A percentile compares a stretch with the other conserved stretches of the same genome.
Conservation (phyloP, 2,113 vertebrate species). For the Enhydra lutris region DNA sequence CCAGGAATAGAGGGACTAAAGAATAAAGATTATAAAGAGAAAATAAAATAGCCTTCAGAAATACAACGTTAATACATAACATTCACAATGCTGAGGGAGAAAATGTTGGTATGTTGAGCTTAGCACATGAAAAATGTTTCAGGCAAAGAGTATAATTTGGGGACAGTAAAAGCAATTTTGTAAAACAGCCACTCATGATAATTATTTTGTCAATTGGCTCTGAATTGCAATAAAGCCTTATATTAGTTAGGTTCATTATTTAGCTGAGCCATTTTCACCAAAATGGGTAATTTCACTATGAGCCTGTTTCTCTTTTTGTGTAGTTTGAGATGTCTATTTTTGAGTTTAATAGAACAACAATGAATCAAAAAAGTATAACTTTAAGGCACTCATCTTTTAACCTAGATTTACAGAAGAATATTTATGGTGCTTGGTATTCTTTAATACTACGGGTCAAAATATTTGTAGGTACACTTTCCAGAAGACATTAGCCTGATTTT, state of each 20-base stretch:
- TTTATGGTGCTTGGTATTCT: background rate
- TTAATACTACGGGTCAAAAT: slow-evolving; percentile 2
- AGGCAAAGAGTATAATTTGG: background rate
- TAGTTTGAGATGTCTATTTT: background rate
- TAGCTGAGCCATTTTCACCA: background rate
- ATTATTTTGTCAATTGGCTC: background rate
- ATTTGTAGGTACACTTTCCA: background rate
- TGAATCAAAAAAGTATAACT: background rate
- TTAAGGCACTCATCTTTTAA: background rate
- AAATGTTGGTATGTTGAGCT: background rate
- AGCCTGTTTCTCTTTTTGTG: background rate
- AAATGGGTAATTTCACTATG: background rate
- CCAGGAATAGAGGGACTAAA: background rate
- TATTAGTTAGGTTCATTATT: slow-evolving; percentile 16
- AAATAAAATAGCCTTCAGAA: background rate
- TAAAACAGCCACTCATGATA: background rate
- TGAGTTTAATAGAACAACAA: background rate
- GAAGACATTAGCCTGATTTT: slow-evolving; percentile 79
- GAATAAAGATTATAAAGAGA: background rate
- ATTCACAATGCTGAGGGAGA: background rate
- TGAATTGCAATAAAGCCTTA: slow-evolving; percentile 1
- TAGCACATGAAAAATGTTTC: background rate
- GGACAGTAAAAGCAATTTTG: background rate
- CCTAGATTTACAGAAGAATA: background rate
- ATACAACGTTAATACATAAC: background rate